Evolutionary conservation across 2,113 vertebrate species (phyloP), one percentile per base, ranked within the genome.

Genomic region (Peromyscus maniculatus): DNA sequence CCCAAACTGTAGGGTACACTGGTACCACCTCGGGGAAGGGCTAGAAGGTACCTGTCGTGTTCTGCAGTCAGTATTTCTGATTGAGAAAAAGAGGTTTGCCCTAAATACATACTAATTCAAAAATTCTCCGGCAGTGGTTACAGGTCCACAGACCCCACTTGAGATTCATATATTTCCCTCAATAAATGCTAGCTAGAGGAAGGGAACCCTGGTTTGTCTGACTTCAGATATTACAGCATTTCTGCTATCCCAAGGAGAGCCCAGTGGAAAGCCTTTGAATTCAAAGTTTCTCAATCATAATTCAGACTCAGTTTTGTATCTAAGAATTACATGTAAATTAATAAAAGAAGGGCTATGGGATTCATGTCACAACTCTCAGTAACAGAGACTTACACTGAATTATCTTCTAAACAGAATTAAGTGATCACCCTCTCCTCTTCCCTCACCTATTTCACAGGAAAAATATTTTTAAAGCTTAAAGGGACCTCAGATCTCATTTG

Each of bases 311-410:
- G 84, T 87, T 72, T 95, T 64, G 36, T n/a, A 31, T 91, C 75
- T 71, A 24, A 95, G 52, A 17, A 7, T 75, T 88, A 8, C 28
- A 26, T 33, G 16, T 59, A 87, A 87, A 69, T 52, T 92, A 88
- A 49, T n/a, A 46, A 87, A 71, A 75, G 3, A 46, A 87, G 2
- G 5, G 3, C 57, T 83, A 66, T 87, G n/a, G 72, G 39, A 46
- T 94, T 89, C 46, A 71, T 66, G 43, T 7, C 90, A 12, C 66
- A 97, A 90, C 87, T 87, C 43, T 55, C 83, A 69, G 84, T 24
- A 93, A 22, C 36, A 66, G 83, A 24, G 36, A 71, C 21, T 75
- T 36, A 75, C n/a, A 31, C 3, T n/a, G 62, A 87, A 66, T 90
- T 89, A 71, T 62, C 12, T 78, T 57, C 31, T 75, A 43, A 0